phyloP scores from a whole-genome alignment of 2,888 invertebrate genomes.

The Melieria crassipennis region DNA sequence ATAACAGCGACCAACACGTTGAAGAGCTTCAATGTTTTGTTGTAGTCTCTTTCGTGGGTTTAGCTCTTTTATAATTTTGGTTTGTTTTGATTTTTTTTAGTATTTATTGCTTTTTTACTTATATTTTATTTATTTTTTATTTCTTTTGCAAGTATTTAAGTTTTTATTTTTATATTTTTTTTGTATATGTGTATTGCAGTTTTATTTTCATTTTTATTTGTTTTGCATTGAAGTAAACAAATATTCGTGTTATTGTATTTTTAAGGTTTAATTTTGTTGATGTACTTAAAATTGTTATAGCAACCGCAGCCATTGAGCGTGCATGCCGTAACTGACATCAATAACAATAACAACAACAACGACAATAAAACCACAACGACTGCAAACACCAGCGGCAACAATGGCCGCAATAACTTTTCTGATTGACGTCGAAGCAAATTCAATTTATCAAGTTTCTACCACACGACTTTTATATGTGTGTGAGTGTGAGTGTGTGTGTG shows the following conservation, averaged over 20 bases:
- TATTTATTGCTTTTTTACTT: neutral
- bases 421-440: too few species aligned
- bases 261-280: neutral
- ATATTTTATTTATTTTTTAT: neutral
- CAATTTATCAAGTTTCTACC: too few species aligned
- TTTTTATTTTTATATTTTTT: neutral
- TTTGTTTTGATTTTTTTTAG: neutral
- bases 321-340: too few species aligned
- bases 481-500: too few species aligned
- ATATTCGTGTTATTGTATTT: neutral
- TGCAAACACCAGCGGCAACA: too few species aligned
- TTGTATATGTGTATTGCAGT: neutral
- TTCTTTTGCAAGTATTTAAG: neutral
- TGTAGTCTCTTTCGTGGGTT: conserved; percentile 12
- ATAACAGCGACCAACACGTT: too few species aligned
- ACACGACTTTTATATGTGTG: too few species aligned
- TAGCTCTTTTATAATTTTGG: conserved; percentile 13
- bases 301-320: neutral
- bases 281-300: neutral
- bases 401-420: too few species aligned
- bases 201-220: neutral
- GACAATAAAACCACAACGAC: too few species aligned
- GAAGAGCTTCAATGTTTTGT: too few species aligned
- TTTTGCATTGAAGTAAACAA: neutral
- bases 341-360: too few species aligned